phyloP scores from a whole-genome alignment of 1,140 invertebrate species.

The Galendromus occidentalis region DNA sequence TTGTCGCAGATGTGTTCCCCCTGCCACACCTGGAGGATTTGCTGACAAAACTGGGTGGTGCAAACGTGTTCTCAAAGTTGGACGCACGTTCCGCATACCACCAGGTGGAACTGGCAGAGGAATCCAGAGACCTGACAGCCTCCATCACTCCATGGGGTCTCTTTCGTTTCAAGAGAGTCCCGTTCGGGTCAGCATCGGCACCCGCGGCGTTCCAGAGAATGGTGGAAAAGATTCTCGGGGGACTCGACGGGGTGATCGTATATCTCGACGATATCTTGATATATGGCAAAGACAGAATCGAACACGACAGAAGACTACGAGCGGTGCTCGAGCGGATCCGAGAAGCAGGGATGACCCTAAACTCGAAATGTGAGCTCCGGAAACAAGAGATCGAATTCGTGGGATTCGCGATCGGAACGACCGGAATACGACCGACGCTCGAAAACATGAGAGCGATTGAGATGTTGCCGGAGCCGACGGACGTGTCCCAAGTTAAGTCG shows the following conservation, averaged over 20 bases:
- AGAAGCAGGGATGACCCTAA: slow-evolving; percentile 16
- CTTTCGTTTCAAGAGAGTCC: slow-evolving; percentile 17
- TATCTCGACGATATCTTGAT: slow-evolving; percentile 19
- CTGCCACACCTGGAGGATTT: slow-evolving; percentile 10
- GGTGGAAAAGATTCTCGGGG: slow-evolving; percentile 14
- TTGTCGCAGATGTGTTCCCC: slow-evolving; percentile 10
- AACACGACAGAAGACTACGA: slow-evolving; percentile 15
- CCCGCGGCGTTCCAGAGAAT: slow-evolving; percentile 17
- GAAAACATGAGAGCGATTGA: not conserved
- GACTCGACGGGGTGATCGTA: not conserved
- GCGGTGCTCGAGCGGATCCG: slow-evolving; percentile 11
- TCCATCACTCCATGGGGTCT: slow-evolving; percentile 10
- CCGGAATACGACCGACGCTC: not conserved
- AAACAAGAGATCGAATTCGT: slow-evolving; percentile 2
- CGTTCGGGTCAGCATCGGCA: slow-evolving; percentile 17
- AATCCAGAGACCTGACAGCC: not conserved
- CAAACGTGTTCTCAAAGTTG: slow-evolving; percentile 6
- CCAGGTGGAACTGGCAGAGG: slow-evolving; percentile 11
- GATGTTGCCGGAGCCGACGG: not conserved
- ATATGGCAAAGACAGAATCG: not conserved
- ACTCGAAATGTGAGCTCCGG: slow-evolving; percentile 15
- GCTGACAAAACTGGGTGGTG: not conserved
- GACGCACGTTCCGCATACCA: slow-evolving; percentile 11
- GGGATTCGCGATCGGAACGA: not conserved
- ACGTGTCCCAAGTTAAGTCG: not conserved